phyloP scores from a whole-genome alignment of 2,113 vertebrate genomes.

The Rhea pennata region DNA sequence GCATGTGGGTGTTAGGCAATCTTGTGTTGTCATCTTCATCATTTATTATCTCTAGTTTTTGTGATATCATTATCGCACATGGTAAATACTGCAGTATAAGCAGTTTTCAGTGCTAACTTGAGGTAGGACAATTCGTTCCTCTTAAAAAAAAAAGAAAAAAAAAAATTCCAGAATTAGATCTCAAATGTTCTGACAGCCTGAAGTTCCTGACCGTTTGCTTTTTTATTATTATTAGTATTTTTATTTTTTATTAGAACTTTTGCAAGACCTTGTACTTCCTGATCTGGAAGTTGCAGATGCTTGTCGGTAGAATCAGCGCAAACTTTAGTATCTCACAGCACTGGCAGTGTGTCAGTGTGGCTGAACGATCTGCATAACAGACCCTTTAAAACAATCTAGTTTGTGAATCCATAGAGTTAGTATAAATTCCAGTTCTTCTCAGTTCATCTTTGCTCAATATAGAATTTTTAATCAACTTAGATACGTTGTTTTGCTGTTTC shows the following conservation, averaged over 20 bases:
- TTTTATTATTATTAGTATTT: too few relatives aligned
- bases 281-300: neutral
- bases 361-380: neutral
- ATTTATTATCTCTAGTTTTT: neutral
- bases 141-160: too few relatives aligned
- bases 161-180: neutral
- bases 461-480: neutral
- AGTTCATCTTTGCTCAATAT: neutral
- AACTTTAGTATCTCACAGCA: neutral
- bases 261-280: neutral
- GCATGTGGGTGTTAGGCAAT: neutral
- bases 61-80: neutral
- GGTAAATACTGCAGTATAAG: neutral
- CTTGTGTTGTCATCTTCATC: neutral
- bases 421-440: neutral
- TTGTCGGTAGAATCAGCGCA: neutral
- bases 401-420: neutral
- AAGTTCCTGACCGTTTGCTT: neutral
- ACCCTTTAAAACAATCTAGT: neutral
- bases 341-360: neutral
- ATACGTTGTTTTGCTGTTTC: accelerated
- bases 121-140: too few relatives aligned
- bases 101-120: neutral
- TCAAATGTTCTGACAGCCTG: neutral
- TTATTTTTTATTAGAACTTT: neutral